These are phyloP conservation scores for Hippocampus zosterae DNA, from an alignment of 2,113 vertebrate species.

Conservation along the genomic window DNA sequence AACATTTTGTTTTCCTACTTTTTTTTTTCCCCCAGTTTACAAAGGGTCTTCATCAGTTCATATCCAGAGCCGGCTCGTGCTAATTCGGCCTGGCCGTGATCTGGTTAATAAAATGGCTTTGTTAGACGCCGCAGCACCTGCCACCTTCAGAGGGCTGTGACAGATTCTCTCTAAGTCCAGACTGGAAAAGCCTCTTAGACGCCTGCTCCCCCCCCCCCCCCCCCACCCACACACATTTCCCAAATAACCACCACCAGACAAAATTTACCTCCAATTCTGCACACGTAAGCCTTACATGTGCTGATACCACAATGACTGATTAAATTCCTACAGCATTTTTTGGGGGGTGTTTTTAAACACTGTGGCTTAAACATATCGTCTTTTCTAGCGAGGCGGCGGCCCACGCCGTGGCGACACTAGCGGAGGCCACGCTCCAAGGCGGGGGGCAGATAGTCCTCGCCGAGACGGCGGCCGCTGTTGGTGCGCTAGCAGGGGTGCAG, in stretches of 20 bases:
- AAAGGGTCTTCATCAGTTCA: slow-evolving; percentile 40
- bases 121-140: slow-evolving; percentile 58
- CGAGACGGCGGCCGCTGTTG: slow-evolving; percentile 94
- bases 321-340: neutral
- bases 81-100: slow-evolving; percentile 52
- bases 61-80: slow-evolving; percentile 38
- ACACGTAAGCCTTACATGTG: slow-evolving; percentile 2
- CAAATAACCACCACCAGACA: slow-evolving; percentile 43
- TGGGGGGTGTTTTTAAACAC: neutral
- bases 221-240: slow-evolving; percentile 29
- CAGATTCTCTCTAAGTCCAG: slow-evolving; percentile 64
- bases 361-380: slow-evolving; percentile 18
- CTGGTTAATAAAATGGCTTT: slow-evolving; percentile 62
- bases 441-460: slow-evolving; percentile 96
- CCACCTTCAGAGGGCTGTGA: slow-evolving; percentile 52
- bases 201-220: slow-evolving; percentile 42
- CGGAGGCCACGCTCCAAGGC: slow-evolving; percentile 95
- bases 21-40: slow-evolving; percentile 16
- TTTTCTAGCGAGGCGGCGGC: slow-evolving; percentile 89
- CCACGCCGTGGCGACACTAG: slow-evolving; percentile 93
- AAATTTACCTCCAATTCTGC: neutral
- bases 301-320: neutral
- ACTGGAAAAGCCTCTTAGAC: slow-evolving; percentile 67
- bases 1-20: slow-evolving; percentile 50
- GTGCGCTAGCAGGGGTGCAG: slow-evolving; percentile 92